phyloP scores from a whole-genome alignment of 2,888 invertebrate genomes.

The Quadroppia sp. region DNA sequence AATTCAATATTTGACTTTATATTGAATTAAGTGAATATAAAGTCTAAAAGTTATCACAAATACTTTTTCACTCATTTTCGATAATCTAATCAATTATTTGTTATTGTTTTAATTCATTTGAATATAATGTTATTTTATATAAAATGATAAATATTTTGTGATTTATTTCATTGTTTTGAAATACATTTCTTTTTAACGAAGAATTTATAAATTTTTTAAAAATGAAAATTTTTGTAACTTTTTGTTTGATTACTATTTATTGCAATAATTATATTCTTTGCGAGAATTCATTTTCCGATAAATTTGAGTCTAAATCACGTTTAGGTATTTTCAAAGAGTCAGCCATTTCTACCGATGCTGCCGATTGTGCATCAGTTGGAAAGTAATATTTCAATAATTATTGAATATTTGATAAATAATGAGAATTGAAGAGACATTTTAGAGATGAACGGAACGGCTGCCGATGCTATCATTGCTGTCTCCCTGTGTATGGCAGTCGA shows the following conservation, averaged over 20 bases:
- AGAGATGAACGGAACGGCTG: constrained; percentile 61
- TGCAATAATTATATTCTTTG: background rate
- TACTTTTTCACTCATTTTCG: too few species aligned
- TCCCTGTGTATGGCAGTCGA: constrained; percentile 78
- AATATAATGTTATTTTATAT: too few species aligned
- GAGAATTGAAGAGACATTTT: constrained; percentile 61
- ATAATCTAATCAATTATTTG: too few species aligned
- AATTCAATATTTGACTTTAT: too few species aligned
- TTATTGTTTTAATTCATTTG: too few species aligned
- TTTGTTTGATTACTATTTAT: too few species aligned
- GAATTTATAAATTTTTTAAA: background rate
- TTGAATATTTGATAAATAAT: background rate
- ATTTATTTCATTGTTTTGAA: too few species aligned
- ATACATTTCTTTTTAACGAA: background rate
- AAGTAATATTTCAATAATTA: constrained; percentile 54
- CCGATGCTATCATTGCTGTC: constrained; percentile 80
- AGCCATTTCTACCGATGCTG: constrained; percentile 58
- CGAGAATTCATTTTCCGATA: background rate
- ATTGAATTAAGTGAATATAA: too few species aligned
- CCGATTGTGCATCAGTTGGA: constrained; percentile 50
- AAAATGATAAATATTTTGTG: too few species aligned
- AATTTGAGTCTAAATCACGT: background rate
- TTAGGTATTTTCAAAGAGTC: background rate
- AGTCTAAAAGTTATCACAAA: too few species aligned
- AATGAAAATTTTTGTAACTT: too few species aligned